Conservation (phyloP, 2,888 invertebrate genomes). For the Zhuqinia jingwanae region DNA sequence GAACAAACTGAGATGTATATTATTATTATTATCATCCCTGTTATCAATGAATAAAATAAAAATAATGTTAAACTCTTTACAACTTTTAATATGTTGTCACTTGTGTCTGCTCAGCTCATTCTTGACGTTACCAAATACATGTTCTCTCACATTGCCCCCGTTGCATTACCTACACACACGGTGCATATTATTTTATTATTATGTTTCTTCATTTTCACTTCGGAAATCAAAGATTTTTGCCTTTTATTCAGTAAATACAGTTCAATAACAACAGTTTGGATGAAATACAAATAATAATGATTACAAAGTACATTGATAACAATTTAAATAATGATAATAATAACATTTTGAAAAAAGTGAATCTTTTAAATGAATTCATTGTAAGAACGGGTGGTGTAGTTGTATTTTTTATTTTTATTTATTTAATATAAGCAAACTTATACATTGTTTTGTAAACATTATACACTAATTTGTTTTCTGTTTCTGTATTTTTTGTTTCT, state of each 20-base stretch:
- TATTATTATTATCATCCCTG: not conserved
- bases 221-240: too few relatives aligned
- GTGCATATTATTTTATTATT: too few relatives aligned
- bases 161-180: too few relatives aligned
- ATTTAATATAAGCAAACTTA: slow-evolving; percentile 22
- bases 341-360: not conserved
- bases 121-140: too few relatives aligned
- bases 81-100: too few relatives aligned
- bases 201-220: too few relatives aligned
- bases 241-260: too few relatives aligned
- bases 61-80: too few relatives aligned
- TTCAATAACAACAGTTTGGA: not conserved
- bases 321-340: not conserved
- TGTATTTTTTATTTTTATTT: not conserved
- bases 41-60: too few relatives aligned
- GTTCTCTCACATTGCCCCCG: too few relatives aligned
- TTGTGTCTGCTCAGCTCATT: too few relatives aligned
- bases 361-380: not conserved
- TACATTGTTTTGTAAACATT: not conserved
- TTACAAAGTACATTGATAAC: not conserved
- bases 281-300: not conserved
- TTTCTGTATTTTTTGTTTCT: not conserved
- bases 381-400: too few relatives aligned
- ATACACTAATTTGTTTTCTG: slow-evolving; percentile 17
- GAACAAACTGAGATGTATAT: slow-evolving; percentile 16